Conservation (phyloP, 2,888 invertebrate species). For the Cosmorhoe ocellata region DNA sequence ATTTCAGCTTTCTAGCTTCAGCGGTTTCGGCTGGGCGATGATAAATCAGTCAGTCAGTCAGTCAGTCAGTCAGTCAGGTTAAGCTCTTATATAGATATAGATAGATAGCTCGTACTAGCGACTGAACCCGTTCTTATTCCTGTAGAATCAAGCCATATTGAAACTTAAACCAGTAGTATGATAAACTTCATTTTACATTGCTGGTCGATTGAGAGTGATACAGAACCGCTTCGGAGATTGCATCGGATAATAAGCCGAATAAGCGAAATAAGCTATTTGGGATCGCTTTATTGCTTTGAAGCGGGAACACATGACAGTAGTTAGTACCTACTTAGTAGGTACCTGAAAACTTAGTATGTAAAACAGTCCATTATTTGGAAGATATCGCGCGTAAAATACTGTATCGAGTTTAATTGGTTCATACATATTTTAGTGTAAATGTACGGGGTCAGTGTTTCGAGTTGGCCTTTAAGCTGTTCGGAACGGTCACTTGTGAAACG, state of each 20-base stretch:
- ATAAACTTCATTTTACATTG: slow-evolving; percentile 2
- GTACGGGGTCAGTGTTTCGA: neutral
- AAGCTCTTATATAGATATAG: too few species aligned
- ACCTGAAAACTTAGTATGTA: too few species aligned
- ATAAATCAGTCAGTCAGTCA: too few species aligned
- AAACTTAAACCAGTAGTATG: neutral
- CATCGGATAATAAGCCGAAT: slow-evolving; percentile 16
- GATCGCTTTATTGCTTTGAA: slow-evolving; percentile 6
- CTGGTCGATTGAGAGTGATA: neutral
- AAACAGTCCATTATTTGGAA: slow-evolving; percentile 13
- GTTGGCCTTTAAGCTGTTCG: too few species aligned
- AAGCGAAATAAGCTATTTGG: slow-evolving; percentile 20
- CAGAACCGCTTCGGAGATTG: neutral
- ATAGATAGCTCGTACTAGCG: too few species aligned
- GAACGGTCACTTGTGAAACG: too few species aligned
- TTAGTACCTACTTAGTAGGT: too few species aligned
- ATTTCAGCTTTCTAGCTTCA: too few species aligned
- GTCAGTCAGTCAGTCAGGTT: too few species aligned
- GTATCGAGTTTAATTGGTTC: slow-evolving; percentile 15
- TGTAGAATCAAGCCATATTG: neutral
- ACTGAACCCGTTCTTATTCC: too few species aligned
- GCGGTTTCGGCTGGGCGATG: too few species aligned
- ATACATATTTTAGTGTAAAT: slow-evolving; percentile 21
- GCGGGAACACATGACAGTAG: neutral
- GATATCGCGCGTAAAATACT: slow-evolving; percentile 15